Conservation (phyloP, 2,797 vertebrate species). For the Xiphorhynchus erythropygius region DNA sequence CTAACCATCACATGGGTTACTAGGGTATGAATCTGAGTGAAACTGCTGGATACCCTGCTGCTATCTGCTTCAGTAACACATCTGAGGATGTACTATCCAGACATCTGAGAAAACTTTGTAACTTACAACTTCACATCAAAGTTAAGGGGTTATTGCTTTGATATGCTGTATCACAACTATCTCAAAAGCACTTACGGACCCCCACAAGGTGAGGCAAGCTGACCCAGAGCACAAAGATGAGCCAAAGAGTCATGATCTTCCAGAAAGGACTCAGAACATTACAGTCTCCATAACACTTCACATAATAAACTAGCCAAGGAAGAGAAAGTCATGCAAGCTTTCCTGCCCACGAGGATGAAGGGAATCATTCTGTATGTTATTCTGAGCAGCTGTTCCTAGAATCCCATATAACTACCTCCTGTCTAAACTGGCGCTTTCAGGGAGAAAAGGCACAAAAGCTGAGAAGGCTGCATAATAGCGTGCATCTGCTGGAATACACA, state of each 20-base stretch:
- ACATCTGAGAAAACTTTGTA: accelerated
- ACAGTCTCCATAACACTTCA: not conserved
- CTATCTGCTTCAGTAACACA: accelerated
- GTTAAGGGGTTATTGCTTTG: not conserved
- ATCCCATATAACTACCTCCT: not conserved
- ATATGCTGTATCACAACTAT: not conserved
- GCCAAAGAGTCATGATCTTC: not conserved
- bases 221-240: not conserved
- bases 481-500: accelerated
- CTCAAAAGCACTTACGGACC: not conserved
- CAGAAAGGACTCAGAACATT: not conserved
- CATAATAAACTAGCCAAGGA: not conserved
- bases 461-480: accelerated
- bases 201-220: not conserved
- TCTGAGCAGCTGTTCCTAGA: not conserved
- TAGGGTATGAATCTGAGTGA: not conserved
- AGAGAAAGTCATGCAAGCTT: accelerated
- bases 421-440: not conserved
- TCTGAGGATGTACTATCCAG: not conserved
- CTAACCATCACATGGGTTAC: not conserved
- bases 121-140: not conserved
- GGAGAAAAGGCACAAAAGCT: not conserved
- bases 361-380: not conserved
- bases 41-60: not conserved
- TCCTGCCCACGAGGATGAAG: not conserved